Conservation (phyloP, 2,888 invertebrate genomes). For the Julus scandinavius region DNA sequence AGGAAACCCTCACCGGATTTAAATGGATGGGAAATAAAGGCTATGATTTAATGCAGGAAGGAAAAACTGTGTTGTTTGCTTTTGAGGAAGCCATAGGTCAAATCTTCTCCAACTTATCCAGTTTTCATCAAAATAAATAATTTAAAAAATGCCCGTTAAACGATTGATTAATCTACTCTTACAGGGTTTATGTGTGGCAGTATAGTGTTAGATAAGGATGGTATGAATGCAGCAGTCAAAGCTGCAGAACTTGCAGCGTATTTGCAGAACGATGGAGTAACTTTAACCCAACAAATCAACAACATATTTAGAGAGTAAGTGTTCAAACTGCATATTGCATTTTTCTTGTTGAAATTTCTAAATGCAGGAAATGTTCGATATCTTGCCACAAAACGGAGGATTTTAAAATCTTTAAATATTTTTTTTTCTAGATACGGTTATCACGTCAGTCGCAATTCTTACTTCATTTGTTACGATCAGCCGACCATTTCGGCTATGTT, state of each 20-base stretch:
- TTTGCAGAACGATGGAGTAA: constrained; percentile 71
- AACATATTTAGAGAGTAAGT: constrained; percentile 78
- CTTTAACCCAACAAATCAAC: constrained; percentile 71
- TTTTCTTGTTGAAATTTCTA: neutral
- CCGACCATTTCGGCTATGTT: constrained; percentile 80
- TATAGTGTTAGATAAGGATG: constrained; percentile 94
- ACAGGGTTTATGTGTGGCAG: constrained; percentile 90
- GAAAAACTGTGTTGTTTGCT: constrained; percentile 86
- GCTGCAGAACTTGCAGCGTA: constrained; percentile 80
- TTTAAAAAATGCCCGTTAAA: neutral
- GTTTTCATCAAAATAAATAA: neutral
- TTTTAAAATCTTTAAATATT: neutral
- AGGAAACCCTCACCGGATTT: constrained; percentile 97
- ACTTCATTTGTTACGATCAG: constrained; percentile 86
- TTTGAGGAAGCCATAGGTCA: constrained; percentile 96
- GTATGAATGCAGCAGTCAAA: constrained; percentile 87
- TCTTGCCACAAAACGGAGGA: neutral
- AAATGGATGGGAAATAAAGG: constrained; percentile 99
- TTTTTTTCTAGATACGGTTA: constrained; percentile 78
- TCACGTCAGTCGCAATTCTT: constrained; percentile 88
- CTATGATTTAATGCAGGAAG: constrained; percentile 76
- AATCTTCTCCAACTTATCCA: neutral
- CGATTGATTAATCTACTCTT: too few relatives aligned
- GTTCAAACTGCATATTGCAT: neutral
- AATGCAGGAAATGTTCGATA: neutral